A percentile compares a stretch with the other conserved stretches of the same genome.
These are phyloP conservation scores for Pipa parva DNA, from an alignment of 2,113 vertebrate species.

Conservation along the genomic window DNA sequence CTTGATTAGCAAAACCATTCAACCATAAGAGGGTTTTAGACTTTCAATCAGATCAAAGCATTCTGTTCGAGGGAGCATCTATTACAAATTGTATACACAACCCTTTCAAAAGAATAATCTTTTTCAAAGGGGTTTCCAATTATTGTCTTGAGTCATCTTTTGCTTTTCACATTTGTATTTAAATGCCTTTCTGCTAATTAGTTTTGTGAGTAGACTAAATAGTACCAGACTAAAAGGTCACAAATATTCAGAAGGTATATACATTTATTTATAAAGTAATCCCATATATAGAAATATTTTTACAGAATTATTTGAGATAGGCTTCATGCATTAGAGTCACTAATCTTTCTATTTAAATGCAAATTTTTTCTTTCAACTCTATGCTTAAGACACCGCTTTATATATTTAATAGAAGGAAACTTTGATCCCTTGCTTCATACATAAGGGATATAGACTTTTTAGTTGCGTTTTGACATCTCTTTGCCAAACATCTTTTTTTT, in stretches of 20 bases:
- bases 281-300: slow-evolving; percentile 56
- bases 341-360: slow-evolving; percentile 76
- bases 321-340: slow-evolving; percentile 61
- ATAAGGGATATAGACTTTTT: slow-evolving; percentile 47
- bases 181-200: slow-evolving; percentile 47
- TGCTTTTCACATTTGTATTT: neutral
- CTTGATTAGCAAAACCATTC: too few relatives aligned
- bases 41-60: too few relatives aligned
- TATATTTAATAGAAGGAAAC: slow-evolving; percentile 61
- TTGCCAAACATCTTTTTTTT: slow-evolving; percentile 36
- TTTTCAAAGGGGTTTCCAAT: neutral
- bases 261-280: slow-evolving; percentile 56
- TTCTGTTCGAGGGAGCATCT: too few relatives aligned
- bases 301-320: slow-evolving; percentile 61
- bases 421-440: slow-evolving; percentile 59
- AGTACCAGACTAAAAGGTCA: slow-evolving; percentile 28
- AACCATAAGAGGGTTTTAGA: too few relatives aligned
- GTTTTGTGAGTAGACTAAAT: slow-evolving; percentile 54
- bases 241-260: slow-evolving; percentile 15
- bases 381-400: slow-evolving; percentile 58
- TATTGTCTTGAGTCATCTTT: neutral
- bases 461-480: slow-evolving; percentile 44
- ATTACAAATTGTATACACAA: too few relatives aligned
- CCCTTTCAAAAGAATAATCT: too few relatives aligned
- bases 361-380: slow-evolving; percentile 65